phyloP scores from a whole-genome alignment of 2,113 vertebrate species.

The Alligator sinensis region DNA sequence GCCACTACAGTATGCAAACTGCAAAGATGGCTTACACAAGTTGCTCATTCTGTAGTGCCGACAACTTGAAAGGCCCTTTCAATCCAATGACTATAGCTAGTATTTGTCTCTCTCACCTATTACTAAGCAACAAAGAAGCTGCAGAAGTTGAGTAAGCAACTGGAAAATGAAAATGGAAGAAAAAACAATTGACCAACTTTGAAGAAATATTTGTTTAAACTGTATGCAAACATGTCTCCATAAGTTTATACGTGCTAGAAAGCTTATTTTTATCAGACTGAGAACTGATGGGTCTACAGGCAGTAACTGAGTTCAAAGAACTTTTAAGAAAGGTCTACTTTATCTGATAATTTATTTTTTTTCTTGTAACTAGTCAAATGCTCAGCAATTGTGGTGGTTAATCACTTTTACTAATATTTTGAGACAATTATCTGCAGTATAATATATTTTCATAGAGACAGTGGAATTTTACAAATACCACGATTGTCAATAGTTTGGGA shows the following conservation, averaged over 20 bases:
- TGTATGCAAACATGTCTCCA: background rate
- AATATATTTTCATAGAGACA: background rate
- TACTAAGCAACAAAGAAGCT: conserved; percentile 60
- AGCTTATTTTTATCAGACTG: background rate
- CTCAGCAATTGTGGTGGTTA: conserved; percentile 31
- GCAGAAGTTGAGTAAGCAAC: conserved; percentile 69
- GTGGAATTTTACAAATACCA: background rate
- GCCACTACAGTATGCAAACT: conserved; percentile 63
- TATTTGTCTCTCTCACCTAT: conserved; percentile 71
- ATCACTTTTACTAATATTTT: conserved; percentile 43
- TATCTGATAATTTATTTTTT: conserved; percentile 4
- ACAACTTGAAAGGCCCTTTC: conserved; percentile 52
- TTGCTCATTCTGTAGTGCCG: conserved; percentile 17
- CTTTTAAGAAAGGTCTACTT: conserved; percentile 16
- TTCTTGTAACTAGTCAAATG: conserved; percentile 1
- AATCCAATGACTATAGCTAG: conserved; percentile 15
- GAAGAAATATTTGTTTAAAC: conserved; percentile 59
- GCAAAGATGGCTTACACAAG: conserved; percentile 36
- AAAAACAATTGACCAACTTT: conserved; percentile 46
- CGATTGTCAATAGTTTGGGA: background rate
- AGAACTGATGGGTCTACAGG: background rate
- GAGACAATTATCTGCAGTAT: background rate
- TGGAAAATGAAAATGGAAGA: conserved; percentile 60
- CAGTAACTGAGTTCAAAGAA: background rate
- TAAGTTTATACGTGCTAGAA: conserved; percentile 15